Percentiles rank a stretch among this genome's conserved stretches.
phyloP scores from a whole-genome alignment of 2,888 invertebrate genomes.

The Acleris sparsana region DNA sequence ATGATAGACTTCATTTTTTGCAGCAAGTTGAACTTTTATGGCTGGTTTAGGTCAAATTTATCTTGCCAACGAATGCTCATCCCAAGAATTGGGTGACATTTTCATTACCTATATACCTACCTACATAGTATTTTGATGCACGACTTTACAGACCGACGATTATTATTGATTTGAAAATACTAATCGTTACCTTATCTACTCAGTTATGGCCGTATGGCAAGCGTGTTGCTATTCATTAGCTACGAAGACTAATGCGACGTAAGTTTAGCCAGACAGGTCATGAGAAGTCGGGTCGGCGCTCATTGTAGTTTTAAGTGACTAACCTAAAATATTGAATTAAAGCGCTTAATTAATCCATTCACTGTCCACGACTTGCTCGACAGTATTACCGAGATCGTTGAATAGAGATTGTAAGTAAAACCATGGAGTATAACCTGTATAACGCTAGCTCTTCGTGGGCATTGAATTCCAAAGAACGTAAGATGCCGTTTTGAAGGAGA shows the following conservation, averaged over 20 bases:
- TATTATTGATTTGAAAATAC: not conserved
- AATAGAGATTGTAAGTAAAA: not conserved
- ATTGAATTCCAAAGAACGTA: constrained; percentile 23
- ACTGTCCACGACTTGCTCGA: constrained; percentile 22
- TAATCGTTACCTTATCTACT: constrained; percentile 8
- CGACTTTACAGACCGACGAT: too few relatives aligned
- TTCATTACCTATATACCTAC: too few relatives aligned
- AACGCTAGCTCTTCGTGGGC: constrained; percentile 6
- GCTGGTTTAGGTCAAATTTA: not conserved
- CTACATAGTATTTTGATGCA: too few relatives aligned
- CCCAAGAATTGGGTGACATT: too few relatives aligned
- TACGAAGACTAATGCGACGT: constrained; percentile 41
- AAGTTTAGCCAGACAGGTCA: constrained; percentile 75
- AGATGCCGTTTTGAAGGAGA: constrained; percentile 14
- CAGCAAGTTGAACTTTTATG: too few relatives aligned
- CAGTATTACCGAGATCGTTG: constrained; percentile 1
- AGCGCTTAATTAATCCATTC: constrained; percentile 8
- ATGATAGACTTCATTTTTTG: too few relatives aligned
- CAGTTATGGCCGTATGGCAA: constrained; percentile 1
- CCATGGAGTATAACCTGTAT: not conserved
- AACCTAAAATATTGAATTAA: constrained; percentile 7
- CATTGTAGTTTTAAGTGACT: constrained; percentile 33
- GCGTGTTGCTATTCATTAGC: not conserved
- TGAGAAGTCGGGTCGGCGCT: constrained; percentile 59
- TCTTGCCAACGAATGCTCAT: not conserved